phyloP scores from a whole-genome alignment of 2,888 invertebrate species.

The Archips crataeganus region DNA sequence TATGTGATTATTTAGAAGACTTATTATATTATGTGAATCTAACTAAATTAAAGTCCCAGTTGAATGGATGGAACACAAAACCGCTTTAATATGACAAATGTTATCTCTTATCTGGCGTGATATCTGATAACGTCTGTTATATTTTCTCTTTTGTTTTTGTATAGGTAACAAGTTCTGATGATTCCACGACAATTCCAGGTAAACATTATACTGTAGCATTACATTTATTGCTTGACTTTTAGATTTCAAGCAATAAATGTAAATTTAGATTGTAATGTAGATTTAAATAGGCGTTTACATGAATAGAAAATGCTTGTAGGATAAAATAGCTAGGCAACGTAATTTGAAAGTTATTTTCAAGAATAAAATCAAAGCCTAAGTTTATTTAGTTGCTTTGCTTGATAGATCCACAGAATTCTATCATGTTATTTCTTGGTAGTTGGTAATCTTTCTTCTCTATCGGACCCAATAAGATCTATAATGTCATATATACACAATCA shows the following conservation, averaged over 20 bases:
- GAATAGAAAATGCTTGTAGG: not conserved
- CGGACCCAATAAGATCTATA: too few relatives aligned
- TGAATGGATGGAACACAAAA: constrained; percentile 8
- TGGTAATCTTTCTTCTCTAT: too few relatives aligned
- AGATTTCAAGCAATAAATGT: too few relatives aligned
- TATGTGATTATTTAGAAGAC: not conserved
- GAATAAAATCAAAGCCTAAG: not conserved
- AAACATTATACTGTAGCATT: constrained; percentile 14
- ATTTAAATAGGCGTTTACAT: not conserved
- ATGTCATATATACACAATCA: too few relatives aligned
- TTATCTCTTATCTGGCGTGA: constrained; percentile 38
- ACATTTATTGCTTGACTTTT: constrained; percentile 9
- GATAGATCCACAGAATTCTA: not conserved
- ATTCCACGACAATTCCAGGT: constrained; percentile 14
- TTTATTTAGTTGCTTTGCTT: not conserved
- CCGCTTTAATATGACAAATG: constrained; percentile 10
- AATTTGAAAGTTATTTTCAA: not conserved
- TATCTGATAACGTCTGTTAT: constrained; percentile 31
- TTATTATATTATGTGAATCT: not conserved
- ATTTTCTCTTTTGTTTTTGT: constrained; percentile 38
- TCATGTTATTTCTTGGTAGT: not conserved
- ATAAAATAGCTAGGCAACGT: not conserved
- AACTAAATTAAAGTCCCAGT: not conserved
- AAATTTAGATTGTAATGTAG: too few relatives aligned
- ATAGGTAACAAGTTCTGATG: constrained; percentile 10